Base-by-base conservation (phyloP, 2,888 invertebrate species). In the Panzeria rudis region DNA sequence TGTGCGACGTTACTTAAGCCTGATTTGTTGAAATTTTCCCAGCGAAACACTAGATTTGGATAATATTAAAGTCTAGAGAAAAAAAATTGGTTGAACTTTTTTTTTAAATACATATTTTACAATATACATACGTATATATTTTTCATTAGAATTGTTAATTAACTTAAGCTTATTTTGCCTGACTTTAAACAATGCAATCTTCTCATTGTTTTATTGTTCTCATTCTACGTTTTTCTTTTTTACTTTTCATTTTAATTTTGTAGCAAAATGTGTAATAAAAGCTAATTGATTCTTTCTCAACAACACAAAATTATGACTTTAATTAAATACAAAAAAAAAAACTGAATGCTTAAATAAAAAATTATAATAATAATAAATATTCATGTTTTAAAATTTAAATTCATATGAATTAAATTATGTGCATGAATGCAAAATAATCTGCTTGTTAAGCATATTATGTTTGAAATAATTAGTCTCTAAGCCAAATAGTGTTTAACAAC, bases 391-490 rank as follows among this genome's bases (percentile, higher is more conserved):
- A 23, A 35, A 69, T 52, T 20, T 3, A 29, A 29, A 64, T 9
- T 17, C n/a, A 52, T 38, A 2, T 20, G 23, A 61, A 54, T 72
- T 54, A 44, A 66, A 66, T 44, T 44, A 29, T 56, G 35, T 13
- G 41, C 54, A 35, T 68, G 32, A 56, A 56, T 35, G 17, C 2
- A 50, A 50, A 44, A 59, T 17, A 35, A 59, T 52, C 29, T 61
- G 59, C 44, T 77, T 32, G 23, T 79, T 68, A 59, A 75, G 17
- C 69, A 77, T 50, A 41, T 59, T 69, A 41, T 80, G 23, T 3
- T 69, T 50, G 54, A 50, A 52, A 73, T 78, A 66, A 64, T 84
- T 61, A 72, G 35, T 6, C 23, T 80, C 47, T 52, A 41, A 71
- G 71, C 20, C 20, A 76, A 80, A 64, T 25, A 50, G 35, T 1